A percentile compares a stretch with the other conserved stretches of the same genome.
Evolutionary conservation across 2,113 vertebrate genomes (phyloP).

Genomic region (Tichodroma muraria): DNA sequence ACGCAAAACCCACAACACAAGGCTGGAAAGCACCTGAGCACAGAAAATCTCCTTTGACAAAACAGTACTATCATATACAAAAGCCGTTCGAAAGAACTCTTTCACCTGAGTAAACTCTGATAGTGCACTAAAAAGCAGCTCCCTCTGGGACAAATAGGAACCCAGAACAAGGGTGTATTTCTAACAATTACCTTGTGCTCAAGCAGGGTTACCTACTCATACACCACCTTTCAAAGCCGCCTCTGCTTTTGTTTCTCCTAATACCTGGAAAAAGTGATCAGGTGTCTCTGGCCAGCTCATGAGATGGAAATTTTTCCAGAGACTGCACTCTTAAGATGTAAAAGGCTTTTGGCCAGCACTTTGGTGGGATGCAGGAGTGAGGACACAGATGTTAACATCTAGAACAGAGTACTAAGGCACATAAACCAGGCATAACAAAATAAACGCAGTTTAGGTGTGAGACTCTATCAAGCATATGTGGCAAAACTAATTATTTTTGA

Average conservation of each 20-base stretch:
- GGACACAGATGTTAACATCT: background rate
- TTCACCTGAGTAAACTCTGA: background rate
- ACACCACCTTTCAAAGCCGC: background rate
- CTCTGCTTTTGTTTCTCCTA: background rate
- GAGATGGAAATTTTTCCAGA: background rate
- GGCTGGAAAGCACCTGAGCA: background rate
- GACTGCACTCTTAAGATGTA: background rate
- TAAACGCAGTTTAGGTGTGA: background rate
- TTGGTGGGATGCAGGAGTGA: rapidly evolving
- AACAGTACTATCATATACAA: background rate
- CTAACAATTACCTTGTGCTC: background rate
- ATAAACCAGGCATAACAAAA: background rate
- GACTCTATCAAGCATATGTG: background rate
- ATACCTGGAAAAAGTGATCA: background rate
- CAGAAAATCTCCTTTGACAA: background rate
- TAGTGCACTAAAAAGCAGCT: background rate
- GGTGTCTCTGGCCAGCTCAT: background rate
- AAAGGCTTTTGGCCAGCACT: background rate
- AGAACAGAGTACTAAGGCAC: background rate
- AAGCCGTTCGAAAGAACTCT: background rate
- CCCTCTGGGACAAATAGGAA: background rate
- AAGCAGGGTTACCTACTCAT: background rate
- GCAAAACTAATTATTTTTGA: background rate
- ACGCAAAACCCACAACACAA: background rate
- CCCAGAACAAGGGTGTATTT: background rate